Percentiles rank a stretch among this genome's conserved stretches.
Conservation (phyloP, 2,797 vertebrate species). For the Anableps anableps region DNA sequence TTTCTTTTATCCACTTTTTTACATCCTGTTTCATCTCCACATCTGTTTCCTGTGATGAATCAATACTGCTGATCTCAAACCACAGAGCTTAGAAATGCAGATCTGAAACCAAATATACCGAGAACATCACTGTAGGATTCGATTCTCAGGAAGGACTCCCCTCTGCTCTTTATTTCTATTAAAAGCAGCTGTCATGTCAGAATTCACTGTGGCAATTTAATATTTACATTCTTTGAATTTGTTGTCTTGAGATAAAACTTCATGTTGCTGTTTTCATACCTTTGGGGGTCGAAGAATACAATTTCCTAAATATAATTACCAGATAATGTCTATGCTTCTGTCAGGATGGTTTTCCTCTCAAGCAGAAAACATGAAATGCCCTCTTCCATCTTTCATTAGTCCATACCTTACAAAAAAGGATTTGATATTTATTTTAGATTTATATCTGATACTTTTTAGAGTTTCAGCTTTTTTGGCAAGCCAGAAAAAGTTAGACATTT, state of each 20-base stretch:
- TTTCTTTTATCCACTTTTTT: neutral
- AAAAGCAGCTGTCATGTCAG: neutral
- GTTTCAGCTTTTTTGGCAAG: too few relatives aligned
- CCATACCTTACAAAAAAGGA: neutral
- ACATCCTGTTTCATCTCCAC: slow-evolving; percentile 29
- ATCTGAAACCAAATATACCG: slow-evolving; percentile 47
- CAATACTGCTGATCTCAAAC: slow-evolving; percentile 14
- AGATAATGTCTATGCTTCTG: neutral
- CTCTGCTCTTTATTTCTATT: neutral
- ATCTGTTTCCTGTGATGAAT: slow-evolving; percentile 40
- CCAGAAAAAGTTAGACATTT: neutral
- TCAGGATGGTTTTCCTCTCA: neutral
- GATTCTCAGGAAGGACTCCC: neutral
- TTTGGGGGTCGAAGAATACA: neutral
- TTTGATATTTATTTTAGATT: neutral
- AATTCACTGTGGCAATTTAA: too few relatives aligned
- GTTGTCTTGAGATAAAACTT: neutral
- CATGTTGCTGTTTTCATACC: neutral
- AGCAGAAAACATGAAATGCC: neutral
- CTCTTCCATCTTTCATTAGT: neutral
- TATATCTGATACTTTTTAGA: neutral
- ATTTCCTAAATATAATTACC: neutral
- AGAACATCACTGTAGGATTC: neutral
- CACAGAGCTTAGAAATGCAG: slow-evolving; percentile 20
- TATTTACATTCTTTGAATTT: neutral